Evolutionary conservation across 1,140 invertebrate species (phyloP).

Genomic region (Triops longicaudatus): DNA sequence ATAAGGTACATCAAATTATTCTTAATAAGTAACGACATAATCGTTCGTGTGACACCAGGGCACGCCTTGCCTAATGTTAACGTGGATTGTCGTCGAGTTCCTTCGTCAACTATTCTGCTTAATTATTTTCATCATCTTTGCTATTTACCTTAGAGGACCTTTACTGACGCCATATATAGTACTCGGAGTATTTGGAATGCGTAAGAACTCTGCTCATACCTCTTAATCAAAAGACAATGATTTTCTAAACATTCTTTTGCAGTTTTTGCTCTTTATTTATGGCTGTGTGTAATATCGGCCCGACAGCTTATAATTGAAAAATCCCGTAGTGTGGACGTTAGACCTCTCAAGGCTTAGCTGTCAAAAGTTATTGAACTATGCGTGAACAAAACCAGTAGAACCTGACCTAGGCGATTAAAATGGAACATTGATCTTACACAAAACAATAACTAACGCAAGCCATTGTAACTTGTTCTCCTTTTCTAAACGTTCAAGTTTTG

Average conservation of each 20-base stretch:
- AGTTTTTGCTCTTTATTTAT: not conserved
- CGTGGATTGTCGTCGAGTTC: conserved; percentile 6
- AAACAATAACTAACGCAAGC: too few species aligned
- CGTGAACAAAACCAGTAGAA: too few species aligned
- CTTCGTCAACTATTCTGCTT: conserved; percentile 1
- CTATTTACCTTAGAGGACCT: not conserved
- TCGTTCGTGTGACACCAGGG: not conserved
- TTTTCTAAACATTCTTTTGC: not conserved
- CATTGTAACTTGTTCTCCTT: too few species aligned
- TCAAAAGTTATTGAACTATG: too few species aligned
- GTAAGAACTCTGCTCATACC: not conserved
- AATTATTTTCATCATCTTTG: not conserved
- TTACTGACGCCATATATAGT: not conserved
- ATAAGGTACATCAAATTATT: not conserved
- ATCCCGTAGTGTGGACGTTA: not conserved
- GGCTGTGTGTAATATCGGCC: not conserved
- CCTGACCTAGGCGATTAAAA: too few species aligned
- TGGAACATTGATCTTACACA: too few species aligned
- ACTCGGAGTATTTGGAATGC: not conserved
- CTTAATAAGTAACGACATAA: not conserved
- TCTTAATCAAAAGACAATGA: not conserved
- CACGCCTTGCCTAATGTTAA: not conserved
- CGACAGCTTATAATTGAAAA: conserved; percentile 1
- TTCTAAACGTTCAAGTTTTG: too few species aligned
- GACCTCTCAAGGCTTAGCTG: not conserved